Evolutionary conservation across 2,888 invertebrate genomes (phyloP).

Genomic region (Adela reaumurella): DNA sequence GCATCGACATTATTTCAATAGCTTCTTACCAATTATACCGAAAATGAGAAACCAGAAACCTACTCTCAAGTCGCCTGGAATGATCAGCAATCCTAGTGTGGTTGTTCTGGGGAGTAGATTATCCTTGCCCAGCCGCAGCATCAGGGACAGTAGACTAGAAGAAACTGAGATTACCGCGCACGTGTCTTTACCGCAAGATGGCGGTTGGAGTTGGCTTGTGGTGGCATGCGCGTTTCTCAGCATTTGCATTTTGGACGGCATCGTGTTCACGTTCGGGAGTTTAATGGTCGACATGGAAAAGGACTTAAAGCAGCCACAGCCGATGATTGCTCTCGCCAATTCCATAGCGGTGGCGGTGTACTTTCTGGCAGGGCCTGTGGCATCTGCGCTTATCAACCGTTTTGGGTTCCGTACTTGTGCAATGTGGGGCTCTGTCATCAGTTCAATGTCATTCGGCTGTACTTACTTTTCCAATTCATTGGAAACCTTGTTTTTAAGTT

Average conservation of each 20-base stretch:
- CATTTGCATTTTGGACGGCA: slow-evolving; percentile 28
- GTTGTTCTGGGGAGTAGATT: too few relatives aligned
- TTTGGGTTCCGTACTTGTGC: slow-evolving; percentile 3
- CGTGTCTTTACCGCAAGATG: slow-evolving; percentile 19
- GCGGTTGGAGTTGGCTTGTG: slow-evolving; percentile 10
- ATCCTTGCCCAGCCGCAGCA: too few relatives aligned
- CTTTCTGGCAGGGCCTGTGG: slow-evolving; percentile 3
- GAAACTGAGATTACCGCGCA: slow-evolving; percentile 45
- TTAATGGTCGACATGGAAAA: slow-evolving; percentile 25
- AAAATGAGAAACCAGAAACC: too few relatives aligned
- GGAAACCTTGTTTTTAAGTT: slow-evolving; percentile 26
- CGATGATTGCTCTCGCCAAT: slow-evolving; percentile 3
- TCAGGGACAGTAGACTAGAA: slow-evolving; percentile 18
- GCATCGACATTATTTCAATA: too few relatives aligned
- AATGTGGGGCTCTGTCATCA: slow-evolving; percentile 13
- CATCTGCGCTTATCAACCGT: slow-evolving; percentile 4
- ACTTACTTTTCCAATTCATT: slow-evolving; percentile 26
- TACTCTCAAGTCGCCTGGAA: too few relatives aligned
- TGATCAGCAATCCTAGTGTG: too few relatives aligned
- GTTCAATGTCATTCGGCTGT: slow-evolving; percentile 26
- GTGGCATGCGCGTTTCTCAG: slow-evolving; percentile 3
- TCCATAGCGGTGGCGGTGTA: slow-evolving; percentile 4
- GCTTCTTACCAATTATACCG: too few relatives aligned
- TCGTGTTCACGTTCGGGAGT: slow-evolving; percentile 37
- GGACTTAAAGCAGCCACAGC: slow-evolving; percentile 19